Percentiles rank a stretch among this genome's conserved stretches.
These are phyloP conservation scores for Eubasilissa splendida DNA, from an alignment of 2,888 invertebrate species.

Conservation along the genomic window DNA sequence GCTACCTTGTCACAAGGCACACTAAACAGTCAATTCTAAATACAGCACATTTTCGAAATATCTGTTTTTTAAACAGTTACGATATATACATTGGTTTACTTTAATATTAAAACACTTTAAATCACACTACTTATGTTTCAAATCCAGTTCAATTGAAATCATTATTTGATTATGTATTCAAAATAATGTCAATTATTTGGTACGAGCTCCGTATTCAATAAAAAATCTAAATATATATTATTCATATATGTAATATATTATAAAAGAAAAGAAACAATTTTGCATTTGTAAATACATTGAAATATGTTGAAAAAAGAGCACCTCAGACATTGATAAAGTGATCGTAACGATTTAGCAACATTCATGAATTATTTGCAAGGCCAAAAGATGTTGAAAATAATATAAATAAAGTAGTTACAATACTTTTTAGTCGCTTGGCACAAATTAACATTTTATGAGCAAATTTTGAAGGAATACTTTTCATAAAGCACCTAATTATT, in stretches of 20 bases:
- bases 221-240: conserved; percentile 59
- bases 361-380: too few relatives aligned
- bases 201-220: conserved; percentile 37
- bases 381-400: neutral
- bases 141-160: conserved; percentile 11
- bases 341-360: too few relatives aligned
- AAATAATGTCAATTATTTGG: conserved; percentile 36
- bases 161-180: neutral
- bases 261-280: conserved; percentile 19
- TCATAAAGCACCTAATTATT: too few relatives aligned
- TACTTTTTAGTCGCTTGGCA: conserved; percentile 13
- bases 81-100: neutral
- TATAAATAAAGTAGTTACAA: neutral
- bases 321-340: conserved; percentile 12
- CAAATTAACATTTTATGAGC: conserved; percentile 26
- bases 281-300: conserved; percentile 16
- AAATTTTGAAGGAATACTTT: conserved; percentile 13
- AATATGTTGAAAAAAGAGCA: conserved; percentile 9
- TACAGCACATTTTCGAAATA: conserved; percentile 36
- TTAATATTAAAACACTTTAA: conserved; percentile 14
- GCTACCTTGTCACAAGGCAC: conserved; percentile 55
- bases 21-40: conserved; percentile 51
- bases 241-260: conserved; percentile 25
- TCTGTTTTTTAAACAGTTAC: neutral
- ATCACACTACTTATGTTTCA: neutral